Evolutionary conservation across 2,113 vertebrate genomes (phyloP).

Genomic region (Machaerirhynchus nigripectus): DNA sequence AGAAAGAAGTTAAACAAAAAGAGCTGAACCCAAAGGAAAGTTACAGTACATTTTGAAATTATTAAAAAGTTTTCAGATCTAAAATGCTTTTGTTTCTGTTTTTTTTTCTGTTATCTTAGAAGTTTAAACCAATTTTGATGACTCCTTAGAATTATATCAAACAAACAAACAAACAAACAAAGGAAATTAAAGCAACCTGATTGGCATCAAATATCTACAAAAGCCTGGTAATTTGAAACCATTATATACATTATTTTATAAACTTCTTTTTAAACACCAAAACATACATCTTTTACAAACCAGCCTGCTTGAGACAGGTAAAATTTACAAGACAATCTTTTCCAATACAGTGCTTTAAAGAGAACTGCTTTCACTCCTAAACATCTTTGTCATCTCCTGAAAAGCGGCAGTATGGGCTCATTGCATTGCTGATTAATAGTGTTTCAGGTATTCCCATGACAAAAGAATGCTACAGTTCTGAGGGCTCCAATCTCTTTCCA

Average conservation of each 20-base stretch:
- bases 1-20: constrained; percentile 65
- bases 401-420: constrained; percentile 72
- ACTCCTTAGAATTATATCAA: constrained; percentile 52
- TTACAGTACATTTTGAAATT: constrained; percentile 66
- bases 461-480: constrained; percentile 58
- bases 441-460: constrained; percentile 53
- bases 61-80: constrained; percentile 66
- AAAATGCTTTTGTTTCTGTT: not conserved
- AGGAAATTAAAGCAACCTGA: constrained; percentile 75
- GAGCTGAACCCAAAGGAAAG: constrained; percentile 53
- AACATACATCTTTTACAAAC: constrained; percentile 89
- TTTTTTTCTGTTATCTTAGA: constrained; percentile 32
- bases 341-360: constrained; percentile 78
- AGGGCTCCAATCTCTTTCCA: constrained; percentile 60
- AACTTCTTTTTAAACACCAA: constrained; percentile 80
- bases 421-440: constrained; percentile 59
- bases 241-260: constrained; percentile 92
- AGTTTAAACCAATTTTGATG: constrained; percentile 50
- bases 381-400: constrained; percentile 65
- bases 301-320: constrained; percentile 78
- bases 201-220: constrained; percentile 89
- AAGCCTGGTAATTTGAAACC: constrained; percentile 83
- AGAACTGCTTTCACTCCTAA: constrained; percentile 70
- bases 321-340: constrained; percentile 80
- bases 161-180: constrained; percentile 54